A percentile compares a stretch with the other conserved stretches of the same genome.
Conservation (phyloP, 2,797 vertebrate genomes). For the Geotrypetes seraphini region DNA sequence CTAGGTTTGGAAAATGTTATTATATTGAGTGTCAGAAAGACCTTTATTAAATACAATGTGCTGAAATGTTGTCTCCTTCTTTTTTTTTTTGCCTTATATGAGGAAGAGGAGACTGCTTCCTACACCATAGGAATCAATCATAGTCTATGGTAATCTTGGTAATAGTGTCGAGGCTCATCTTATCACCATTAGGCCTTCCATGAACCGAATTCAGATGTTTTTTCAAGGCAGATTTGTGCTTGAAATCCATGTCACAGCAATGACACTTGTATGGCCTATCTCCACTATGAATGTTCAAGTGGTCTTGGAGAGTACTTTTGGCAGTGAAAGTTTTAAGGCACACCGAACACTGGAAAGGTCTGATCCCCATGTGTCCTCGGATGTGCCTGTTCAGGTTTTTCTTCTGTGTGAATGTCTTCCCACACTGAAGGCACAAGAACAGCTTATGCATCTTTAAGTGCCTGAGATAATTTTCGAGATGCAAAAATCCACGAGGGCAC, state of each 20-base stretch:
- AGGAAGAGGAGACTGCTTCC: no score
- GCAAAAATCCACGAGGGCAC: conserved; percentile 57
- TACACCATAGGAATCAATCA: conserved; percentile 36
- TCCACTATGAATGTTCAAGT: conserved; percentile 64
- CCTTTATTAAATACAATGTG: no score
- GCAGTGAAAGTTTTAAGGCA: conserved; percentile 66
- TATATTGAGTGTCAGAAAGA: no score
- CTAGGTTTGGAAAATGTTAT: no score
- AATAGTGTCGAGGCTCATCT: conserved; percentile 38
- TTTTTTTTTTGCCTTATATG: no score
- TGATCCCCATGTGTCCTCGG: conserved; percentile 64
- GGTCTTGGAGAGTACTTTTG: conserved; percentile 64
- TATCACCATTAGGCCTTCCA: conserved; percentile 45
- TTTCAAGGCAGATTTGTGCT: conserved; percentile 67
- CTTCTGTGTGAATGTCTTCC: conserved; percentile 66
- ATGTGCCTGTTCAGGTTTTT: conserved; percentile 67
- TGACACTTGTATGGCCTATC: conserved; percentile 65
- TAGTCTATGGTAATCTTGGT: conserved; percentile 50
- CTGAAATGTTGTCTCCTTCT: no score
- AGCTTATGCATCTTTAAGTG: conserved; percentile 68
- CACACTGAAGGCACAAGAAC: conserved; percentile 62
- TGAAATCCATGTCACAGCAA: conserved; percentile 71
- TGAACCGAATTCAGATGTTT: conserved; percentile 66
- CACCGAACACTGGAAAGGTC: conserved; percentile 62
- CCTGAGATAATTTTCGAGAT: conserved; percentile 61